Evolutionary conservation across 2,797 vertebrate species (phyloP).

Genomic region (Syngnathus acus): DNA sequence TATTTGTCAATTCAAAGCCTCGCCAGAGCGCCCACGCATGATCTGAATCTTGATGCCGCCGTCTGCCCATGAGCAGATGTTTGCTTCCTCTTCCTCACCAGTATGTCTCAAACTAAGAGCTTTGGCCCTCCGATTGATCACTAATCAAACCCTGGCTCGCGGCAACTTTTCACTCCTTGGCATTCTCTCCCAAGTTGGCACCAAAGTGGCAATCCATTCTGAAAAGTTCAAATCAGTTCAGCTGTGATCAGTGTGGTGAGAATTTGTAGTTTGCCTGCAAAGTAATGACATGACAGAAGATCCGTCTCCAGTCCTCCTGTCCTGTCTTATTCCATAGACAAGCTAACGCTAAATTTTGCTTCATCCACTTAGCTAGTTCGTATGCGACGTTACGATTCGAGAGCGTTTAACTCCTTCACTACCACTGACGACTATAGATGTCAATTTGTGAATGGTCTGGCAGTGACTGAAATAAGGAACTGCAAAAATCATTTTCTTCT

Average conservation of each 20-base stretch:
- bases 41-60: conserved; percentile 44
- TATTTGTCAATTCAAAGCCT: conserved; percentile 59
- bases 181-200: background rate
- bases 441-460: no score
- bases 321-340: background rate
- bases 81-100: conserved; percentile 33
- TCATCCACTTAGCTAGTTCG: no score
- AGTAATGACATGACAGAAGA: background rate
- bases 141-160: conserved; percentile 20
- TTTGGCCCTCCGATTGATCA: conserved; percentile 22
- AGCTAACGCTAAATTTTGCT: no score
- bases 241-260: background rate
- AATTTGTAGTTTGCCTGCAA: background rate
- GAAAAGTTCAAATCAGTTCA: conserved; percentile 2
- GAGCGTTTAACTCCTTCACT: no score
- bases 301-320: background rate
- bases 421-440: no score
- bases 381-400: no score
- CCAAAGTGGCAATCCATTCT: background rate
- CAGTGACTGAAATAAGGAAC: no score
- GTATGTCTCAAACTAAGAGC: conserved; percentile 16
- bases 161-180: conserved; percentile 2
- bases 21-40: conserved; percentile 46
- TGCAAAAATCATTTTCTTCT: background rate
- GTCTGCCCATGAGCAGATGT: conserved; percentile 34